Percentiles rank a stretch among this genome's conserved stretches.
These are phyloP conservation scores for Pteruthius melanotis DNA, from an alignment of 2,113 vertebrate species.

Conservation along the genomic window DNA sequence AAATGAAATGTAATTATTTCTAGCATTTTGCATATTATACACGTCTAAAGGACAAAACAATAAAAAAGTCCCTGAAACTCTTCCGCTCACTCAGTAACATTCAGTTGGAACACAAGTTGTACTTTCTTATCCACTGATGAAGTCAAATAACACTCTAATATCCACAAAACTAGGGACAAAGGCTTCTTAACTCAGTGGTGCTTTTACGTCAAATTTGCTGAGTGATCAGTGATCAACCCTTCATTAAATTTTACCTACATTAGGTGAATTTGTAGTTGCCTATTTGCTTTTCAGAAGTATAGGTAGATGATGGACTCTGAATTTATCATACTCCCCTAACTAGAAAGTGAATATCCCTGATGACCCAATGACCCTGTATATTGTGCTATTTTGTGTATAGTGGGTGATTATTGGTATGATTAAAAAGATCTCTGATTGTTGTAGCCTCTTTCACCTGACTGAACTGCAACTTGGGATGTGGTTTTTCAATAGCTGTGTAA, in stretches of 20 bases:
- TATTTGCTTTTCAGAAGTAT: constrained; percentile 18
- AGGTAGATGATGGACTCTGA: background rate
- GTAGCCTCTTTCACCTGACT: background rate
- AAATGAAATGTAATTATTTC: constrained; percentile 33
- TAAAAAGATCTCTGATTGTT: constrained; percentile 10
- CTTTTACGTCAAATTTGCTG: background rate
- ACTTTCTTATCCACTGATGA: background rate
- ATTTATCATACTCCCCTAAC: background rate
- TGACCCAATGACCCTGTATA: background rate
- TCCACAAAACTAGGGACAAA: background rate
- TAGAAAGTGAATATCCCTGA: background rate
- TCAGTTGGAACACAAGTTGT: background rate
- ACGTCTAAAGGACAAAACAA: background rate
- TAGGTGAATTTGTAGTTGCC: constrained; percentile 35
- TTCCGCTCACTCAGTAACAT: background rate
- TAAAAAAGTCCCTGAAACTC: background rate
- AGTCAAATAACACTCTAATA: background rate
- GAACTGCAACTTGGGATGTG: background rate
- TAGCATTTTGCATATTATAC: constrained; percentile 26
- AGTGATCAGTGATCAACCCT: constrained; percentile 2
- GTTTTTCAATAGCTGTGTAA: background rate
- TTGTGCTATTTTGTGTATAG: background rate
- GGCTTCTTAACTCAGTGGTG: background rate
- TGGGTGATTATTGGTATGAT: background rate
- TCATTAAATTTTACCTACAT: constrained; percentile 45